These are phyloP conservation scores for Napeogenes sylphis DNA, from an alignment of 2,888 invertebrate species.

Conservation along the genomic window DNA sequence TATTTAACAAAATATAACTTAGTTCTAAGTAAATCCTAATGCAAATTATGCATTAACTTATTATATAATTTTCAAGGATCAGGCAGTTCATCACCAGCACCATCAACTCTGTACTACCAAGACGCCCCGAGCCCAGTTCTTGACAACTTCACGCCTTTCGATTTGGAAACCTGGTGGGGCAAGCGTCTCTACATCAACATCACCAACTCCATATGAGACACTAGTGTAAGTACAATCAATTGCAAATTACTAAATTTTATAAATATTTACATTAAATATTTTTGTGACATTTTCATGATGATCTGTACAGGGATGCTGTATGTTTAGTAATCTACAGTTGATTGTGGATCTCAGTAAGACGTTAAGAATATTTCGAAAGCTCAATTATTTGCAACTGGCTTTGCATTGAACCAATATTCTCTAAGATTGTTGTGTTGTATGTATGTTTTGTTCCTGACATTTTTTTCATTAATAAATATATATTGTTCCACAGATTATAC, in stretches of 20 bases:
- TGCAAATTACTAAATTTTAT: constrained; percentile 71
- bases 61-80: constrained; percentile 44
- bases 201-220: constrained; percentile 83
- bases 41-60: too few relatives aligned
- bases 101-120: constrained; percentile 82
- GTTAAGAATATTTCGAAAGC: constrained; percentile 54
- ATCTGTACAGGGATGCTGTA: constrained; percentile 18
- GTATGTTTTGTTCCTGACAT: constrained; percentile 39
- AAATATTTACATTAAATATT: constrained; percentile 25
- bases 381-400: constrained; percentile 45
- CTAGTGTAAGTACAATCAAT: constrained; percentile 72
- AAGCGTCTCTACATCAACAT: constrained; percentile 90
- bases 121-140: constrained; percentile 83
- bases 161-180: constrained; percentile 95
- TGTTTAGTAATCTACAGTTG: constrained; percentile 73
- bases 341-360: constrained; percentile 75
- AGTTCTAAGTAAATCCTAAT: too few relatives aligned
- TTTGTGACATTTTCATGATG: constrained; percentile 23
- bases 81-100: constrained; percentile 63
- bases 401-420: constrained; percentile 60
- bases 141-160: constrained; percentile 91
- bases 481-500: constrained; percentile 11
- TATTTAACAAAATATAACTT: too few relatives aligned
- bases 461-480: constrained; percentile 15
- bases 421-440: constrained; percentile 53